These are phyloP conservation scores for Urophycis tenuis DNA, from an alignment of 2,797 vertebrate genomes.

Conservation along the genomic window DNA sequence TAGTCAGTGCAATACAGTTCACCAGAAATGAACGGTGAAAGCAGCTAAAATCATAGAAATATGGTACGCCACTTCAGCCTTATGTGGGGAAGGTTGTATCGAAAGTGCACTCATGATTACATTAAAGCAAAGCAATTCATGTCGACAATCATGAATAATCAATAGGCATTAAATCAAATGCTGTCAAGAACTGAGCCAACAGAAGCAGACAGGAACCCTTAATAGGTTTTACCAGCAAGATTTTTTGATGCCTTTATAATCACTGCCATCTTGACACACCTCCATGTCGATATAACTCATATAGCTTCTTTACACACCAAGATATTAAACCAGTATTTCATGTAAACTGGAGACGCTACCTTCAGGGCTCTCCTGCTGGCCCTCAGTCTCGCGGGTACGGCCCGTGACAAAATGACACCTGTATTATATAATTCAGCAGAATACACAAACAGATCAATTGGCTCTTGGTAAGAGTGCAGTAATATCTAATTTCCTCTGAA, in stretches of 20 bases:
- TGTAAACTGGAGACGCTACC: conserved; percentile 21
- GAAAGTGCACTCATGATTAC: background rate
- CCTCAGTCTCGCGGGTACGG: conserved; percentile 12
- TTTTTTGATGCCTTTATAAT: background rate
- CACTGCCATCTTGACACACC: background rate
- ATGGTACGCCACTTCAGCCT: background rate
- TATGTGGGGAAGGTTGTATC: background rate
- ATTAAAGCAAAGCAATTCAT: background rate
- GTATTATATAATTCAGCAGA: conserved; percentile 54
- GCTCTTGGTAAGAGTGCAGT: conserved; percentile 33
- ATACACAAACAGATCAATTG: conserved; percentile 54
- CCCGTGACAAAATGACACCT: conserved; percentile 29
- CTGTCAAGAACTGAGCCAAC: background rate
- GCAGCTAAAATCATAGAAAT: background rate
- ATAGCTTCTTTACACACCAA: background rate
- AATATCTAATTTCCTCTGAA: conserved; percentile 62
- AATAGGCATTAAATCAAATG: background rate
- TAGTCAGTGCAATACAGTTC: background rate
- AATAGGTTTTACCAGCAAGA: background rate
- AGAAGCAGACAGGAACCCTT: background rate
- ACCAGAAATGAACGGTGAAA: background rate
- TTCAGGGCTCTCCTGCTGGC: conserved; percentile 30
- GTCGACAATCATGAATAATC: background rate
- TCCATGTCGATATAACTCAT: background rate
- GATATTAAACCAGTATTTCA: conserved; percentile 4